Conservation (phyloP, 2,797 vertebrate species). For the Prunella strophiata region DNA sequence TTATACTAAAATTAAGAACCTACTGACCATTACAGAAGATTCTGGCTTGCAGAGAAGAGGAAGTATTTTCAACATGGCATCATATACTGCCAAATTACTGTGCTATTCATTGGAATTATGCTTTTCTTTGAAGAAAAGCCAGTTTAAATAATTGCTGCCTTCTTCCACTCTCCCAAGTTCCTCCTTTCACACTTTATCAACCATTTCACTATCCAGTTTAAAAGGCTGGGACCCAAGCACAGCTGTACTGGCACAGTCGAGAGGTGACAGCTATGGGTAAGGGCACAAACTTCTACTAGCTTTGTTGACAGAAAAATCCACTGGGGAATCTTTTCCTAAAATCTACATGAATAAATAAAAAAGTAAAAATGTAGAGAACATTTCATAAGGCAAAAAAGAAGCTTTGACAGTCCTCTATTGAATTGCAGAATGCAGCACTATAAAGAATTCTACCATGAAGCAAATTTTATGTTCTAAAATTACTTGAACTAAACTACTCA, state of each 20-base stretch:
- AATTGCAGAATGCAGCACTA: neutral
- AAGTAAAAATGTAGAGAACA: neutral
- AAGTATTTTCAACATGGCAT: neutral
- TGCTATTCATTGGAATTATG: neutral
- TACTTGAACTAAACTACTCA: neutral
- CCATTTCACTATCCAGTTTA: neutral
- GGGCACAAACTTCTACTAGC: neutral
- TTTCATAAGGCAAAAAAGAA: neutral
- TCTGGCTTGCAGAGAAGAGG: neutral
- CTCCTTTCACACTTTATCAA: neutral
- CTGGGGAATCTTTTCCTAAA: neutral
- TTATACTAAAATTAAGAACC: neutral
- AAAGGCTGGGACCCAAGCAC: neutral
- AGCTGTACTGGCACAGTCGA: rapidly evolving
- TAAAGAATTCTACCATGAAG: neutral
- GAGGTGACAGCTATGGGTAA: neutral
- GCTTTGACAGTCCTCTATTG: neutral
- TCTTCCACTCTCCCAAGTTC: neutral
- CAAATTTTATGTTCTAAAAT: neutral
- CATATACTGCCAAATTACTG: neutral
- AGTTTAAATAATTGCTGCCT: neutral
- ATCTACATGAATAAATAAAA: neutral
- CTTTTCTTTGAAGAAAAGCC: neutral
- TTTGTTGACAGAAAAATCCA: neutral
- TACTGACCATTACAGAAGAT: neutral